Conservation (phyloP, 2,888 invertebrate species). For the Platynereis dumerilii region DNA sequence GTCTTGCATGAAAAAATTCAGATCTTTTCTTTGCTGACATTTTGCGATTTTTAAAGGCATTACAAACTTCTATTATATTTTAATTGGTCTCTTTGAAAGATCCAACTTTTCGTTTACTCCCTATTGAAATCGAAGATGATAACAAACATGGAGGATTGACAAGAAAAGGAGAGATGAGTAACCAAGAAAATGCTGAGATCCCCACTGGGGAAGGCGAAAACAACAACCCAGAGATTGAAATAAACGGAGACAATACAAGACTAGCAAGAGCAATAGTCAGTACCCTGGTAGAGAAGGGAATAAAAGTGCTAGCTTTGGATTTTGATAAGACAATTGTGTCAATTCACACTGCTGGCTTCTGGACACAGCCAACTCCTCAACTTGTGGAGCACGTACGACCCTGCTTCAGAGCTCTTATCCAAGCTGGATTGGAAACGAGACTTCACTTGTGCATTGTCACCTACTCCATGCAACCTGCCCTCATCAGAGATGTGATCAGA, state of each 20-base stretch:
- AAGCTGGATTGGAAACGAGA: constrained; percentile 43
- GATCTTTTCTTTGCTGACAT: no score
- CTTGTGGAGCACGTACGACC: constrained; percentile 50
- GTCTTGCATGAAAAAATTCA: no score
- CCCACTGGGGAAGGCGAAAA: no score
- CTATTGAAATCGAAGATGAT: not conserved
- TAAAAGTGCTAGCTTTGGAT: constrained; percentile 55
- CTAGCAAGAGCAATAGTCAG: constrained; percentile 39
- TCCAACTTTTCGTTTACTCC: no score
- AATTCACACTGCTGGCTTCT: constrained; percentile 55
- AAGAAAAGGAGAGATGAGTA: constrained; percentile 2
- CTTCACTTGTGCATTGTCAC: constrained; percentile 55
- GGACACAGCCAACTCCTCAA: constrained; percentile 49
- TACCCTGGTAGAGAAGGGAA: constrained; percentile 45
- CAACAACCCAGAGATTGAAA: no score
- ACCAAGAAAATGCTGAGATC: constrained; percentile 2
- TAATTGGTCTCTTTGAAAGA: no score
- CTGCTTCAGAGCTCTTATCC: constrained; percentile 51
- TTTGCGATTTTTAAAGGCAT: no score
- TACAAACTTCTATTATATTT: no score
- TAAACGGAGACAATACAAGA: not conserved
- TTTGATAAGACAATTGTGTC: constrained; percentile 57
- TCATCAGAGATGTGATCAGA: constrained; percentile 50
- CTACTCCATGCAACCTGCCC: constrained; percentile 51
- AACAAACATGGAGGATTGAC: constrained; percentile 5